Evolutionary conservation across 2,113 vertebrate species (phyloP).

Genomic region (Pluvianellus socialis): DNA sequence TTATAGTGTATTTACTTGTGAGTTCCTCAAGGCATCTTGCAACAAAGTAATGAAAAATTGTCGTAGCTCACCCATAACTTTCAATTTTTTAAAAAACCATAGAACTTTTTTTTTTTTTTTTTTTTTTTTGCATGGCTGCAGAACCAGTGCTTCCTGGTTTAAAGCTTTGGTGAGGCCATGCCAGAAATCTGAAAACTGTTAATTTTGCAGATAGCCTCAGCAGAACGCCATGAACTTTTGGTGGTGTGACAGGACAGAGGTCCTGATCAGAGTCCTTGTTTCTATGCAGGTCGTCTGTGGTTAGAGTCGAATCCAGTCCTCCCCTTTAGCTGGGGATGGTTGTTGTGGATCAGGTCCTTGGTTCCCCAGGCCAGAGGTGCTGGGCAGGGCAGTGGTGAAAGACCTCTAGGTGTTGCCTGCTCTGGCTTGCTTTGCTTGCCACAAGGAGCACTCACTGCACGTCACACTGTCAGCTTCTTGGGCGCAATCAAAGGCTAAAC

Average conservation of each 20-base stretch:
- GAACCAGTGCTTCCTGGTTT: neutral
- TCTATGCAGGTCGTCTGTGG: neutral
- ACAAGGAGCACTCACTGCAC: rapidly evolving
- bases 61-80: neutral
- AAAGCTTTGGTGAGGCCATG: neutral
- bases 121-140: neutral
- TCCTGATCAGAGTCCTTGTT: neutral
- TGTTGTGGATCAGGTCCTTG: neutral
- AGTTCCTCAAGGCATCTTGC: neutral
- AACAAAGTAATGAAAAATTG: neutral
- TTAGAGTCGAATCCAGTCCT: neutral
- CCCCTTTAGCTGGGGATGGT: neutral
- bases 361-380: neutral
- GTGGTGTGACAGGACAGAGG: neutral
- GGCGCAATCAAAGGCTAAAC: neutral
- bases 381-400: neutral
- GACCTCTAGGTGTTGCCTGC: neutral
- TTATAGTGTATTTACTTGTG: neutral
- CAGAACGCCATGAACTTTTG: neutral
- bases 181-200: neutral
- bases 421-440: rapidly evolving
- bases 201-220: neutral
- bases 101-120: neutral
- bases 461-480: neutral
- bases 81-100: neutral